These are phyloP conservation scores for Emydocephalus ijimae DNA, from an alignment of 2,113 vertebrate species.

Conservation along the genomic window DNA sequence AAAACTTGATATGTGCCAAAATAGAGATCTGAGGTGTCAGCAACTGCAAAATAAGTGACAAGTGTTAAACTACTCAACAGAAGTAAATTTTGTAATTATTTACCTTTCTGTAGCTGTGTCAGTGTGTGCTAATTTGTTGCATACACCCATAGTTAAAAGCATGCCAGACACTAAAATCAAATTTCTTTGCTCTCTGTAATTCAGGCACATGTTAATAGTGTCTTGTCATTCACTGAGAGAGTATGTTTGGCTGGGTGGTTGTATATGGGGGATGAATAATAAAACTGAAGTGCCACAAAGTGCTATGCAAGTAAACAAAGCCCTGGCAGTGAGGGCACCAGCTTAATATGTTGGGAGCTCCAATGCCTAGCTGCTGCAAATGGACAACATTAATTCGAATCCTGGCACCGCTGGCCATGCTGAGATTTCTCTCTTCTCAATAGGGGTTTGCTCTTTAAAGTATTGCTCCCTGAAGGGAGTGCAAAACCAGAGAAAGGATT, in stretches of 20 bases:
- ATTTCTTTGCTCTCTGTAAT: conserved; percentile 35
- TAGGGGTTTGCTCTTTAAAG: conserved; percentile 81
- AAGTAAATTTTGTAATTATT: conserved; percentile 72
- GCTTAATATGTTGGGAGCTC: conserved; percentile 55
- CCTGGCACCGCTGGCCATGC: conserved; percentile 68
- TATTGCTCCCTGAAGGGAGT: conserved; percentile 79
- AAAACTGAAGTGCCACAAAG: conserved; percentile 45
- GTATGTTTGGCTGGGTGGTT: conserved; percentile 36
- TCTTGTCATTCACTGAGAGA: conserved; percentile 58
- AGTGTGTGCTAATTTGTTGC: conserved; percentile 45
- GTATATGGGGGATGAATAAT: conserved; percentile 29
- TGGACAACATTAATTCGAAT: conserved; percentile 79
- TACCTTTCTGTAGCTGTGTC: conserved; percentile 53
- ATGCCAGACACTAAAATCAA: conserved; percentile 44
- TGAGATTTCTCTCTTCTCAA: conserved; percentile 78
- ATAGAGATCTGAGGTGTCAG: conserved; percentile 67
- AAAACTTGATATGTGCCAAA: conserved; percentile 76
- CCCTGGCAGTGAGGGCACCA: conserved; percentile 41
- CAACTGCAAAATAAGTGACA: conserved; percentile 71
- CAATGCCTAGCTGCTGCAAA: conserved; percentile 71
- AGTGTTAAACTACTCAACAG: conserved; percentile 71
- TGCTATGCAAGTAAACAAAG: conserved; percentile 64
- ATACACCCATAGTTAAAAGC: conserved; percentile 55
- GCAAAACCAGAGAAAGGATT: conserved; percentile 79
- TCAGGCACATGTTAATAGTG: conserved; percentile 21